Percentiles rank a stretch among this genome's conserved stretches.
Conservation (phyloP, 2,888 invertebrate species). For the Carabus problematicus region DNA sequence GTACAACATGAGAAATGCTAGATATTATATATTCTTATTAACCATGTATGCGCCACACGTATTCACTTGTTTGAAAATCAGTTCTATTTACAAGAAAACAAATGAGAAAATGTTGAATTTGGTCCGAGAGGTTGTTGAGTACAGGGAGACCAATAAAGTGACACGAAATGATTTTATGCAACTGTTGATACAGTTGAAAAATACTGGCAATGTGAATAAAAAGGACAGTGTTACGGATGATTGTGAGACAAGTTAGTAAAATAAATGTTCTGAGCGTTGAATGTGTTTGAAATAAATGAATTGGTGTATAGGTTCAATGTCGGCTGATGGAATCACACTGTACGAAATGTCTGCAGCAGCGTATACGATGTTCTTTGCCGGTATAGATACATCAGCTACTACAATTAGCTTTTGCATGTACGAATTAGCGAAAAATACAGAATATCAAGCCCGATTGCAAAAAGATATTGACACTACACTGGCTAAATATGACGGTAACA, state of each 20-base stretch:
- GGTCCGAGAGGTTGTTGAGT: slow-evolving; percentile 18
- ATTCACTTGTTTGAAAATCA: not conserved
- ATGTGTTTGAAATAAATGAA: no score
- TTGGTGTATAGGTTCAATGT: no score
- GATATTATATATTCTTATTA: slow-evolving; percentile 6
- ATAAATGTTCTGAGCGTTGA: no score
- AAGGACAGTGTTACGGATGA: not conserved
- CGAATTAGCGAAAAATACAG: slow-evolving; percentile 13
- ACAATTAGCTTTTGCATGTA: slow-evolving; percentile 11
- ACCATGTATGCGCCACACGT: not conserved
- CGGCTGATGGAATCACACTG: not conserved
- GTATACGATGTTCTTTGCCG: slow-evolving; percentile 27
- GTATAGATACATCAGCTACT: slow-evolving; percentile 17
- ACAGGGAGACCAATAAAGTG: slow-evolving; percentile 21
- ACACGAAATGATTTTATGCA: slow-evolving; percentile 27
- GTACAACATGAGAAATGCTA: not conserved
- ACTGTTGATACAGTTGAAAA: slow-evolving; percentile 15
- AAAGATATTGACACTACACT: slow-evolving; percentile 21
- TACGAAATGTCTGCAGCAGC: slow-evolving; percentile 17
- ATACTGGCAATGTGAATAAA: not conserved
- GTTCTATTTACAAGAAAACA: slow-evolving; percentile 8
- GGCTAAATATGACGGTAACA: not conserved
- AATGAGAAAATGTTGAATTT: slow-evolving; percentile 18
- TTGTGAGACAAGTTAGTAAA: not conserved
- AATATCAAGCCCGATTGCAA: slow-evolving; percentile 11